Base-by-base conservation (phyloP, 2,113 vertebrate species). In the Gymnorhina tibicen region DNA sequence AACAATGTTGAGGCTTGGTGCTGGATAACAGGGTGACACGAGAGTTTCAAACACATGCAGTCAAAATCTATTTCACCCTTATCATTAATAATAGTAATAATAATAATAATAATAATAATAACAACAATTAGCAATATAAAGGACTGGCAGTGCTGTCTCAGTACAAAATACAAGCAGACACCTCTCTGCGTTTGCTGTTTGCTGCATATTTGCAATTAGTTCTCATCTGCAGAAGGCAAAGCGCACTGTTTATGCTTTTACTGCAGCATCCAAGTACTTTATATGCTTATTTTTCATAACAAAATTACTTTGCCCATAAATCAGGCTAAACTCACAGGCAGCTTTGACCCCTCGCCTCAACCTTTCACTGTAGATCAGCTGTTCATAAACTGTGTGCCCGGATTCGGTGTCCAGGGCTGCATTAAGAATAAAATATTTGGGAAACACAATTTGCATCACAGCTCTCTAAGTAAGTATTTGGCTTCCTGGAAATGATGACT, bases 401-500 rank as follows among this genome's bases (percentile, higher is more conserved):
- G 67, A 79, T 67, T 86, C 1, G 0, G 33, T 63, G 89, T 97
- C 97, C 94, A 85, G 93, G 87, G 86, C 92, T 85, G 88, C 97
- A 96, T 90, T 95, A 94, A 91, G 95, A 91, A 97, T 94, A 89
- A 95, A 97, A 96, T 97, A 92, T 97, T 97, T 98, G 97, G 97
- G 98, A 98, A 97, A 94, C 95, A 98, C 94, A 97, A 95, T 98
- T 98, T 97, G 97, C 97, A 98, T 98, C 92, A 96, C 95, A 93
- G 85, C 80, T 96, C 92, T 98, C 96, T 97, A 98, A 99, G 97
- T 97, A 98, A 98, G 97, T 91, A 77, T 87, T 93, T 98, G 97
- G 97, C 98, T 98, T 98, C 97, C 95, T 95, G 94, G 98, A 97
- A 98, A 98, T 91, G 93, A 98, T 98, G 98, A 98, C 97, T 98